A percentile compares a stretch with the other conserved stretches of the same genome.
phyloP scores from a whole-genome alignment of 2,113 vertebrate genomes.

The Nothobranchius furzeri region DNA sequence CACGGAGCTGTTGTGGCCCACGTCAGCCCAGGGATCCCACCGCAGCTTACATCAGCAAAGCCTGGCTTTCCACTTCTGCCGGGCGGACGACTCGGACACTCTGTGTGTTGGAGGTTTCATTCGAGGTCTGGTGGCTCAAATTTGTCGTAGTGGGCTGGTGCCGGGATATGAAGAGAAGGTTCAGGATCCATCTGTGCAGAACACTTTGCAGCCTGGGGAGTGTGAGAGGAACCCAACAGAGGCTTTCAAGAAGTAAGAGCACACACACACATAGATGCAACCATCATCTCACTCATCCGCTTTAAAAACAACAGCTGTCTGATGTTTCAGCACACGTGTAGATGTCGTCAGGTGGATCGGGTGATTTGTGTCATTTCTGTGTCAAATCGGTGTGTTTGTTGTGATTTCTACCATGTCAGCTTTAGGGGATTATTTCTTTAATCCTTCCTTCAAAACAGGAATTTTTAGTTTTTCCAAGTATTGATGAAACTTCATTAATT shows the following conservation, averaged over 20 bases:
- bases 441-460: background rate
- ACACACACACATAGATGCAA: background rate
- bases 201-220: slow-evolving; percentile 87
- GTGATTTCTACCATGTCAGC: background rate
- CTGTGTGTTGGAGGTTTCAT: slow-evolving; percentile 90
- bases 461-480: slow-evolving; percentile 5
- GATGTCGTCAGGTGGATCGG: too few relatives aligned
- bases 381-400: too few relatives aligned
- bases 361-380: too few relatives aligned
- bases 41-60: slow-evolving; percentile 88
- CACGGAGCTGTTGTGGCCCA: slow-evolving; percentile 95
- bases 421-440: background rate
- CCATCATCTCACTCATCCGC: background rate
- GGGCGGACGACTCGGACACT: slow-evolving; percentile 92
- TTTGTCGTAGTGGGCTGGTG: slow-evolving; percentile 86
- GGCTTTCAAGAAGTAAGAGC: slow-evolving; percentile 93
- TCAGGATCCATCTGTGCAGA: slow-evolving; percentile 87
- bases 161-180: slow-evolving; percentile 92
- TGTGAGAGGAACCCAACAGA: slow-evolving; percentile 95
- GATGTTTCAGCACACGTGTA: background rate
- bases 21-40: slow-evolving; percentile 83
- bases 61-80: slow-evolving; percentile 95
- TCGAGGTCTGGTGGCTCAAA: slow-evolving; percentile 87
- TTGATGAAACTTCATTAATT: slow-evolving; percentile 33
- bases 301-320: too few relatives aligned